Conservation (phyloP, 2,888 invertebrate genomes). For the Agrotis puta region DNA sequence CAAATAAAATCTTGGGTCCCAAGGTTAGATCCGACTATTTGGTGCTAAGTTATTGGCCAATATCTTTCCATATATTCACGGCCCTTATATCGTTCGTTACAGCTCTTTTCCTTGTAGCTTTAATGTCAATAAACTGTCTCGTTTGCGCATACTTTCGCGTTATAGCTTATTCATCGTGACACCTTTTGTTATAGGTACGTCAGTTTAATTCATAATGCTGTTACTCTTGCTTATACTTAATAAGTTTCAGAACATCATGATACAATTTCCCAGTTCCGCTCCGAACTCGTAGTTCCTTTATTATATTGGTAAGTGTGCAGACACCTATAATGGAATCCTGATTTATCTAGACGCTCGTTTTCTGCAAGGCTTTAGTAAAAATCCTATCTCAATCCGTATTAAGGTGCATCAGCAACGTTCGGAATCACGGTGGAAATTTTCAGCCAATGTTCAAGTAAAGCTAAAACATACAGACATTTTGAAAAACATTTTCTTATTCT, state of each 20-base stretch:
- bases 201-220: constrained; percentile 5
- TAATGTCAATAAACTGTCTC: constrained; percentile 58
- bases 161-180: constrained; percentile 30
- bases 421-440: constrained; percentile 19
- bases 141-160: constrained; percentile 31
- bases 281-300: constrained; percentile 6
- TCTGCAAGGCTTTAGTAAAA: constrained; percentile 46
- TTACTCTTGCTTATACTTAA: background rate
- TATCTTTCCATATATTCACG: constrained; percentile 42
- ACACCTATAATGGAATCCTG: constrained; percentile 47
- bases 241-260: background rate
- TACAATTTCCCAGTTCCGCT: constrained; percentile 1
- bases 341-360: constrained; percentile 39
- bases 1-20: constrained; percentile 48
- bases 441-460: constrained; percentile 24
- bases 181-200: constrained; percentile 4
- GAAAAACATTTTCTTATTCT: constrained; percentile 47
- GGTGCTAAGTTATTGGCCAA: constrained; percentile 47
- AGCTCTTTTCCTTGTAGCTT: constrained; percentile 35
- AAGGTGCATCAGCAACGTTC: constrained; percentile 42
- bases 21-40: constrained; percentile 47
- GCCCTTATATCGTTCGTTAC: constrained; percentile 29
- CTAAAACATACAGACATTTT: constrained; percentile 25
- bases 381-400: constrained; percentile 45
- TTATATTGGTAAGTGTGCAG: constrained; percentile 24